Evolutionary conservation across 1,140 invertebrate species (phyloP).

Genomic region (Cylas formicarius): DNA sequence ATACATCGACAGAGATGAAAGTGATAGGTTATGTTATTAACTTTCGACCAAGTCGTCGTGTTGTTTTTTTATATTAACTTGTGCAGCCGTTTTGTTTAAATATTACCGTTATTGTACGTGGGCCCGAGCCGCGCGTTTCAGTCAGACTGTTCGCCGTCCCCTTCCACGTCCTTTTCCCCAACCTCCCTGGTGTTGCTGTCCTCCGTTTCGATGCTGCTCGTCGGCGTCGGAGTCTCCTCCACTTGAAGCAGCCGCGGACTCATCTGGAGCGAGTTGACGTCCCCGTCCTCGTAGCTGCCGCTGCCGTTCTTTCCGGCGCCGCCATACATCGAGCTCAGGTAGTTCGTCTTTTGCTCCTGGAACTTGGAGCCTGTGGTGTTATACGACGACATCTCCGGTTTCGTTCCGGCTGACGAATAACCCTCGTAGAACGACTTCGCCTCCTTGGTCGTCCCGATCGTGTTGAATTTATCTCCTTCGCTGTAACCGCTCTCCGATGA

Average conservation of each 20-base stretch:
- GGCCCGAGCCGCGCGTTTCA: constrained; percentile 35
- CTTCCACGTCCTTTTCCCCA: constrained; percentile 50
- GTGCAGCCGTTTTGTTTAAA: constrained; percentile 33
- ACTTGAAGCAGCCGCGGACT: constrained; percentile 31
- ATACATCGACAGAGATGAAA: constrained; percentile 23
- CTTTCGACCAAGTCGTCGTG: constrained; percentile 4
- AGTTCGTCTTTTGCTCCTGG: constrained; percentile 27
- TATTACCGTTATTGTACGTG: constrained; percentile 20
- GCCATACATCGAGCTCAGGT: constrained; percentile 28
- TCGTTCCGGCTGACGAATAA: constrained; percentile 23
- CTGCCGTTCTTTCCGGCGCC: constrained; percentile 32
- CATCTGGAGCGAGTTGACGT: constrained; percentile 24
- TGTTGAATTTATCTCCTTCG: constrained; percentile 34
- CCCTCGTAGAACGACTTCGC: constrained; percentile 37
- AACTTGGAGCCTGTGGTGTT: constrained; percentile 33
- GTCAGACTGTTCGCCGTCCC: constrained; percentile 54
- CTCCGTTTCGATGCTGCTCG: constrained; percentile 54
- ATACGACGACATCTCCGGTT: constrained; percentile 24
- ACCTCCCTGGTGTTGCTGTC: constrained; percentile 50
- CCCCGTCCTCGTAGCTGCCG: constrained; percentile 24
- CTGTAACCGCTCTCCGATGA: constrained; percentile 29
- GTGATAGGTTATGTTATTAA: constrained; percentile 8
- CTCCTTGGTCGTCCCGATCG: constrained; percentile 34
- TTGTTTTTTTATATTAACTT: constrained; percentile 23
- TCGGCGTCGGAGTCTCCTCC: constrained; percentile 50